Evolutionary conservation across 2,797 vertebrate species (phyloP).

Genomic region (Tympanoctomys barrerae): DNA sequence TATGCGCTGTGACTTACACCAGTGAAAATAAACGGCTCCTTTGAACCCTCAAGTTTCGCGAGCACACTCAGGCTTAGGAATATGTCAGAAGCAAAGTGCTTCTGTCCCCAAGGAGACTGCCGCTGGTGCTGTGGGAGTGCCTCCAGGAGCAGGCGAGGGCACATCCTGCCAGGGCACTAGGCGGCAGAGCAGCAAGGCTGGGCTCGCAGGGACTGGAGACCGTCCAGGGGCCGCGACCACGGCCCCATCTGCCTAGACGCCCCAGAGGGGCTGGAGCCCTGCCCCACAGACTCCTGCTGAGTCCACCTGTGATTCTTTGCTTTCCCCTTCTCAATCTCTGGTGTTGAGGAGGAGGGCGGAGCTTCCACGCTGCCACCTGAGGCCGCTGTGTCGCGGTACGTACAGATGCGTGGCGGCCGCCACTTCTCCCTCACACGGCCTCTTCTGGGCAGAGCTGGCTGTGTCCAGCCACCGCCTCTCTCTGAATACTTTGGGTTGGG

Average conservation of each 20-base stretch:
- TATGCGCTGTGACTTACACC: no score
- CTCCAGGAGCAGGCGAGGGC: background rate
- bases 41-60: no score
- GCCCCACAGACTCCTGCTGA: conserved; percentile 40
- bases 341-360: background rate
- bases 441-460: background rate
- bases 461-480: background rate
- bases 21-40: no score
- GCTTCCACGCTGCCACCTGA: conserved; percentile 18
- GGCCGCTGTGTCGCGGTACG: background rate
- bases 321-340: conserved; percentile 39
- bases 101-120: background rate
- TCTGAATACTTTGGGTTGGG: background rate
- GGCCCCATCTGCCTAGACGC: background rate
- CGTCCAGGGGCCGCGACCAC: no score
- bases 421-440: background rate
- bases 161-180: background rate
- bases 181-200: background rate
- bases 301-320: conserved; percentile 46
- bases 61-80: background rate
- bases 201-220: no score
- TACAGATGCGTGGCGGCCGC: background rate
- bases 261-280: background rate
- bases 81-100: background rate
- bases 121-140: background rate